Base-by-base conservation (phyloP, 2,888 invertebrate genomes). In the Thelaira solivaga region DNA sequence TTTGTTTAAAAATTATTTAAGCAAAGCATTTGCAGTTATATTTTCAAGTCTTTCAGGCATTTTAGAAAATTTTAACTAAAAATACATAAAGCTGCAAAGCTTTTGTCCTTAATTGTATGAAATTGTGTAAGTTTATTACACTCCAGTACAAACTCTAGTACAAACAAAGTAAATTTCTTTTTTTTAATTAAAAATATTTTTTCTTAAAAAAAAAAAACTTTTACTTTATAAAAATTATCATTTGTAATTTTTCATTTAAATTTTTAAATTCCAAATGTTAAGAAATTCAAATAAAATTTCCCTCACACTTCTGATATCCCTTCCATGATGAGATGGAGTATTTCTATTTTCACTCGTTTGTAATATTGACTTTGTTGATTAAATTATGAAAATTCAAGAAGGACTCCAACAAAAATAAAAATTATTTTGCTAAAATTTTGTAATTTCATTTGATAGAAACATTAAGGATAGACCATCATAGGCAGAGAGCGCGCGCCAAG, bases 321-420 rank as follows among this genome's bases (percentile, higher is more conserved):
- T 51, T n/a, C n/a, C 24, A 53, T 43, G n/a, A 62, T n/a, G n/a
- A n/a, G n/a, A n/a, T n/a, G n/a, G n/a, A n/a, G n/a, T n/a, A n/a
- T 36, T 65, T 47, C 57, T 10, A 13, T 34, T 67, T 47, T 26
- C 61, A 72, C 61, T 72, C 76, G 18, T 72, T 69, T 64, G 31
- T 65, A 73, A 49, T 80, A 76, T 80, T 80, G 80, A 76, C 76
- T 76, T 76, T 80, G 76, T 64, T 80, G 76, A 80, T 80, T 72
- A 80, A 76, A 76, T 80, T 76, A 80, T 73, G 72, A 76, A 80
- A 76, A 68, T 72, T 64, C 55, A 71, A 49, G 36, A 62, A 29
- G n/a, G 43, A 61, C 41, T 36, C 65, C n/a, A 43, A 45, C 26
- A 51, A 45, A 11, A 64, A 64, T 18, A 45, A 47, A 41, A 61